Evolutionary conservation across 2,888 invertebrate genomes (phyloP), one percentile per base, ranked within the genome.

Genomic region (Tanypteryx hageni): DNA sequence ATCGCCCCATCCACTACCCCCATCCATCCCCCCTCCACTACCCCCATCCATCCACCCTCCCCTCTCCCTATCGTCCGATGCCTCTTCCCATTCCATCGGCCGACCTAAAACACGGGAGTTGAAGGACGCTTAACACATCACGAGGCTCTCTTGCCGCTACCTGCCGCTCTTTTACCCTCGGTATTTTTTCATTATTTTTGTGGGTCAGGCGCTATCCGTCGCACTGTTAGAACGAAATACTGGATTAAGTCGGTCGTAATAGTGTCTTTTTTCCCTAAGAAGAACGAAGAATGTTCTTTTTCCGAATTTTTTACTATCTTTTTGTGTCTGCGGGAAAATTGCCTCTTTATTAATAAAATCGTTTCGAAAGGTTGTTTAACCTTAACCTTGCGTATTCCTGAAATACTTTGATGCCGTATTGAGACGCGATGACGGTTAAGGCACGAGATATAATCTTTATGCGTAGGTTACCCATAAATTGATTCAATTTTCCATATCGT

Each of bases 171-270:
- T 22, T 27, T 76, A 2, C 11, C 68, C 68, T 68, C 18, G 68
- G 68, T n/a, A 68, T 27, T 76, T 76, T 76, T 76, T 76, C 76
- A 76, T 76, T 76, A 76, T 76, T 76, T 76, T 76, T 76, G 76
- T 76, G 76, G 76, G 76, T 76, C 76, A 76, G 76, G 10, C 76
- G 76, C 76, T 7, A n/a, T 27, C 76, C 27, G 68, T n/a, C 22
- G 68, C 22, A 22, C 68, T 4, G 22, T n/a, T n/a, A 22, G 27
- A 18, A 27, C 22, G 22, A 27, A 27, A 27, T 76, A 76, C 76
- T 76, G 22, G 76, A 76, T 76, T 76, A 27, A 27, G 76, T 27
- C 27, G 13, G 68, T 68, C 68, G 68, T 68, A 4, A 18, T 22
- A 18, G 22, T 18, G 22, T 44, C 44, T 5, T 44, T 44, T 44